Evolutionary conservation across 1,140 invertebrate genomes (phyloP).

Genomic region (Euborellia annulipes): DNA sequence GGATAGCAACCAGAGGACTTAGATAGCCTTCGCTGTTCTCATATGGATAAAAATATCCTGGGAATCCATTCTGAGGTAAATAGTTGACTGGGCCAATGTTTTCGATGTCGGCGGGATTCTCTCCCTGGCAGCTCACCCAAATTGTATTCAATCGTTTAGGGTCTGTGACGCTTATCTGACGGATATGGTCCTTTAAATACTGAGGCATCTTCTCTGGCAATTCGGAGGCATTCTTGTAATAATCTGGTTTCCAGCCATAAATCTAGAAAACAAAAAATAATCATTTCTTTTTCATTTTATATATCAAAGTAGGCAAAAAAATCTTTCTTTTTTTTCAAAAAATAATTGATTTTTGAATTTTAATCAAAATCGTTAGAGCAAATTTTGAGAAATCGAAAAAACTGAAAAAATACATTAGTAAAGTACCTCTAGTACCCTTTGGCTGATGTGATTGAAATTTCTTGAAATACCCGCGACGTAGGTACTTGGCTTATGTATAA

Average conservation of each 20-base stretch:
- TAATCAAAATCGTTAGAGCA: neutral
- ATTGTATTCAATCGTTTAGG: slow-evolving; percentile 63
- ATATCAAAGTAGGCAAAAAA: too few species aligned
- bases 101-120: slow-evolving; percentile 77
- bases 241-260: slow-evolving; percentile 59
- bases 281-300: too few species aligned
- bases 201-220: slow-evolving; percentile 48
- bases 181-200: slow-evolving; percentile 42
- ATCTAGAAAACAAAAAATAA: slow-evolving; percentile 34
- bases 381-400: neutral
- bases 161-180: too few species aligned
- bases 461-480: too few species aligned
- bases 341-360: neutral
- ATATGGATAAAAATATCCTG: slow-evolving; percentile 68
- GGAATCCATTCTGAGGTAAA: slow-evolving; percentile 54
- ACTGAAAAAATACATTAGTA: neutral
- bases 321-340: too few species aligned
- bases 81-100: slow-evolving; percentile 68
- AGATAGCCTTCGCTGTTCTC: slow-evolving; percentile 68
- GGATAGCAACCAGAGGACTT: slow-evolving; percentile 73
- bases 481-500: too few species aligned
- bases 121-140: slow-evolving; percentile 76
- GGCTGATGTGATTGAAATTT: too few species aligned
- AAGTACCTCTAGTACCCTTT: too few species aligned
- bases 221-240: slow-evolving; percentile 39